Percentiles rank a stretch among this genome's conserved stretches.
These are phyloP conservation scores for Scophthalmus maximus DNA, from an alignment of 2,113 vertebrate species.

Conservation along the genomic window DNA sequence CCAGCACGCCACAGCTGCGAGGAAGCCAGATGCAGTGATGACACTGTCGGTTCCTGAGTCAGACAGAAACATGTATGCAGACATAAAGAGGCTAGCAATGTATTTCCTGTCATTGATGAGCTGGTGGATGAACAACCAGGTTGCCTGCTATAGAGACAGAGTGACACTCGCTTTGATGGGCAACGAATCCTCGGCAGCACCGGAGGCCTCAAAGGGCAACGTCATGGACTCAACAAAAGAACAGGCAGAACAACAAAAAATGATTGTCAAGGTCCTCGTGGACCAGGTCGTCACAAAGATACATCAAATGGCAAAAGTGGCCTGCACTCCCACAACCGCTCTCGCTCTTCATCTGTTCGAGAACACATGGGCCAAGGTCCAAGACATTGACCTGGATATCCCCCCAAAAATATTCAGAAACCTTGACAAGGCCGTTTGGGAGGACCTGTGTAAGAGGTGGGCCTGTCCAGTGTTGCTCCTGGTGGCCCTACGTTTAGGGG, in stretches of 20 bases:
- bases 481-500: background rate
- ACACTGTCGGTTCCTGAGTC: no score
- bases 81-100: background rate
- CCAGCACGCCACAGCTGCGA: background rate
- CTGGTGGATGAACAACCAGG: background rate
- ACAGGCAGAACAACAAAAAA: background rate
- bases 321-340: no score
- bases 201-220: no score
- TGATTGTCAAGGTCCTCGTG: no score
- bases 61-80: background rate
- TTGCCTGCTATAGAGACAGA: background rate
- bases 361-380: background rate
- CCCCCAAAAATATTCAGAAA: background rate
- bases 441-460: background rate
- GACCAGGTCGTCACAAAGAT: background rate
- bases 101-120: background rate
- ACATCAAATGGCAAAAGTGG: background rate
- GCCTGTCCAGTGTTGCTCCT: background rate
- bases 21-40: background rate
- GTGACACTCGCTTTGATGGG: background rate
- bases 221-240: no score
- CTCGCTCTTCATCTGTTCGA: background rate
- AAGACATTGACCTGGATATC: background rate
- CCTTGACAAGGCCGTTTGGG: background rate
- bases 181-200: background rate